Evolutionary conservation across 2,113 vertebrate species (phyloP).

Genomic region (Otis tarda): DNA sequence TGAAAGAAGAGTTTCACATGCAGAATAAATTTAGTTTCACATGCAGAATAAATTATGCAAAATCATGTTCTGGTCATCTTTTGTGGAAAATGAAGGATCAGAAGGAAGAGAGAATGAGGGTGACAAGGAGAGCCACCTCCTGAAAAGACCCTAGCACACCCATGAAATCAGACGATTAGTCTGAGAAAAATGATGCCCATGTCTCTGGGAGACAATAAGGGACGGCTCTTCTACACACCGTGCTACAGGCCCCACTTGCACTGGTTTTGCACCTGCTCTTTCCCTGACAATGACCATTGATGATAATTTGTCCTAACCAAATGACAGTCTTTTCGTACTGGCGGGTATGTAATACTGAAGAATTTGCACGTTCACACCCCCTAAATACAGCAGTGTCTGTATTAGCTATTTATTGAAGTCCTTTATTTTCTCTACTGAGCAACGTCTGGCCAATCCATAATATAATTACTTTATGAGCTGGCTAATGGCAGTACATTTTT

Average conservation of each 20-base stretch:
- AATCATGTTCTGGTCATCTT: background rate
- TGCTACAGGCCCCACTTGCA: background rate
- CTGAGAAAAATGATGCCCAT: background rate
- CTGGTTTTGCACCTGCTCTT: background rate
- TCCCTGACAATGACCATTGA: background rate
- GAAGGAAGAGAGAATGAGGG: background rate
- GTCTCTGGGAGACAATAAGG: background rate
- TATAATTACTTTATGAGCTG: background rate
- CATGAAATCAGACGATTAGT: background rate
- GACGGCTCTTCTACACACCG: background rate
- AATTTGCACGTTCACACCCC: background rate
- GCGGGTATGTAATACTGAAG: background rate
- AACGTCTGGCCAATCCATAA: background rate
- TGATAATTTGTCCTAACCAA: background rate
- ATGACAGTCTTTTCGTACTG: background rate
- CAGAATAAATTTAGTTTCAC: background rate
- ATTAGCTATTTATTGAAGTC: background rate
- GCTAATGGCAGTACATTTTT: background rate
- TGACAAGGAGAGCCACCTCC: background rate
- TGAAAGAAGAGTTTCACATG: background rate
- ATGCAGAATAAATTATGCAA: background rate
- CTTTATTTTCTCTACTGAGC: background rate
- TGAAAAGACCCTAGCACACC: background rate
- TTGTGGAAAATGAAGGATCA: background rate
- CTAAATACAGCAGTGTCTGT: background rate